phyloP scores from a whole-genome alignment of 2,797 vertebrate species.

The Malurus splendens region DNA sequence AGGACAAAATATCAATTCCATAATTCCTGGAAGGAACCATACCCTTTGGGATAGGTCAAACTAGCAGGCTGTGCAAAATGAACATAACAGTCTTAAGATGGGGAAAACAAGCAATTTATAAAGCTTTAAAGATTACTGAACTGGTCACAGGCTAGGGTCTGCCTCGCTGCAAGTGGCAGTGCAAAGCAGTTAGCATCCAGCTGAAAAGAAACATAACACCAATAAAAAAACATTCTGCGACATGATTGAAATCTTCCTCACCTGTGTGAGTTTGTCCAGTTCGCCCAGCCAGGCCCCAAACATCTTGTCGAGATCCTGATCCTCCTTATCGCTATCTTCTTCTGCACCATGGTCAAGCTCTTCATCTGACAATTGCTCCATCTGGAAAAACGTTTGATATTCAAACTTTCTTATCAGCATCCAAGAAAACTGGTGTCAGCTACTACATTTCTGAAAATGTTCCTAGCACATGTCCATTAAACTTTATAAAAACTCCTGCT shows the following conservation, averaged over 20 bases:
- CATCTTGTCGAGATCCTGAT: slow-evolving; percentile 98
- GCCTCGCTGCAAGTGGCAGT: neutral
- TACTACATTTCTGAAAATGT: neutral
- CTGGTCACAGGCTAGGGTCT: neutral
- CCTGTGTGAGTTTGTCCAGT: slow-evolving; percentile 96
- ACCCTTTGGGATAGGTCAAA: neutral
- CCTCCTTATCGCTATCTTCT: slow-evolving; percentile 97
- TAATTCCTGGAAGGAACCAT: neutral
- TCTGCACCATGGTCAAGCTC: slow-evolving; percentile 93
- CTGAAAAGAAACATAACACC: neutral
- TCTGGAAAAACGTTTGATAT: slow-evolving; percentile 68
- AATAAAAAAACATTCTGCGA: neutral
- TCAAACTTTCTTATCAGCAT: neutral
- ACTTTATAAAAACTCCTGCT: neutral
- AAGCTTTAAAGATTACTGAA: neutral
- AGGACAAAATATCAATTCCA: neutral
- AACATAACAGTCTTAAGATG: neutral
- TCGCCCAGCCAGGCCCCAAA: slow-evolving; percentile 97
- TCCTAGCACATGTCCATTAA: neutral
- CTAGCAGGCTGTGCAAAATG: neutral
- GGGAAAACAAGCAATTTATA: neutral
- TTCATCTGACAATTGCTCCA: slow-evolving; percentile 97
- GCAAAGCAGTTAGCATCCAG: neutral
- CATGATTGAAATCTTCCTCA: slow-evolving; percentile 38
- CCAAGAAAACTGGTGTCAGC: neutral